Evolutionary conservation across 2,113 vertebrate species (phyloP), one percentile per base, ranked within the genome.

Genomic region (Oceanites oceanicus): DNA sequence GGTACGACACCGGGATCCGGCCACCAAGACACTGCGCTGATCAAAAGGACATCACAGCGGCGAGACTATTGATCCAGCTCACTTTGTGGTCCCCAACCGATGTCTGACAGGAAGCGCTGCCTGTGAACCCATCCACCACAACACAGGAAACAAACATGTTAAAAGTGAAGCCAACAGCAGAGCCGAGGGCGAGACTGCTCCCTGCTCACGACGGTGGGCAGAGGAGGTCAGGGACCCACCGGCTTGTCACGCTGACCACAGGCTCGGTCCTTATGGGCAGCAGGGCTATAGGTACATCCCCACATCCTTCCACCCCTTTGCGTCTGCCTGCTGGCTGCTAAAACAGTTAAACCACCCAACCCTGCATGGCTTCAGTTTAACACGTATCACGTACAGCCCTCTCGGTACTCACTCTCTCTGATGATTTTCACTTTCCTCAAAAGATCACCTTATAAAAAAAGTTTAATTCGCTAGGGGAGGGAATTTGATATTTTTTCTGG

Each of bases 1-100:
- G 20, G 42, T 23, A 10, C 0, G 4, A 40, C 30, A 42, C 13
- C 0, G 0, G 7, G 10, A 52, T 53, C 36, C 4, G 10, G 52
- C 91, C 85, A 72, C 36, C 1, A 4, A 45, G 56, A n/a, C 74
- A n/a, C 6, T 0, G 0, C 4, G 2, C 42, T 59, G 26, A 86
- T 45, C 70, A 53, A 62, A 82, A 63, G 62, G 56, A 40, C 7
- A 4, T 65, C 68, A 21, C 45, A 72, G 61, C 22, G 13, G 67
- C 0, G 7, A 50, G 38, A n/a, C 47, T 61, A 34, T 47, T 44
- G 77, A 68, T 82, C 73, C 90, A 38, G 32, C 61, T 74, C 9
- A 0, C 65, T 63, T 26, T 73, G 79, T 63, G 66, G 82, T 50
- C 74, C 73, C 38, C 6, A 12, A 7, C 29, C n/a, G 91, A 27